Base-by-base conservation (phyloP, 2,797 vertebrate species). In the Melanotaenia boesemani region DNA sequence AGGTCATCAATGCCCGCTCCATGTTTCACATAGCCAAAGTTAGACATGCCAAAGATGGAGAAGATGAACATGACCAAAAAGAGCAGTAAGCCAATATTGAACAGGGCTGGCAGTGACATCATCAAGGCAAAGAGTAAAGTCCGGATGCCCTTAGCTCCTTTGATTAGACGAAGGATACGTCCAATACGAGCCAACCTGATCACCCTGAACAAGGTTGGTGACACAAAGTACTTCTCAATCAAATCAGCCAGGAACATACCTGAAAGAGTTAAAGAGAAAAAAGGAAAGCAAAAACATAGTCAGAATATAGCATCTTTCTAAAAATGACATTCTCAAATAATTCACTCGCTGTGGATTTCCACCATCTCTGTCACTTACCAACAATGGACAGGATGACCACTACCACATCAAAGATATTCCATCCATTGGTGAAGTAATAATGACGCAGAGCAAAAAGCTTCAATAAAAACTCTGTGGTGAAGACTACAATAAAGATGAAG, bases 21-120 rank as follows among this genome's bases (percentile, higher is more conserved):
- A 0, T 98, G 96, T 91, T 99, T 99, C 60, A 99, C 98, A 0
- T 99, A 99, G 57, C 97, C 98, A 55, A 99, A 99, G 89, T 99
- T 99, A 52, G 98, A 99, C 98, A 99, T 99, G 83, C 98, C 98
- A 0, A 99, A 99, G 87, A 99, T 99, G 90, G 98, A 98, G 94
- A 98, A 99, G 93, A 99, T 99, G 93, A 99, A 99, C 98, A 99
- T 99, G 90, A 99, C 98, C 79, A 99, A 77, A 92, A 99, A 99
- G 69, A 99, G 96, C 86, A 99, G 86, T 22, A 99, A 95, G 87
- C 98, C 98, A 0, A 99, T 99, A 94, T 99, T 99, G 94, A 99
- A 99, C 73, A 99, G 92, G 90, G 98, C 98, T 46, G 98, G 98
- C 93, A 99, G 92, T 91, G 98, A 99, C 98, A 99, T 99, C 98